Evolutionary conservation across 2,888 invertebrate species (phyloP), one percentile per base, ranked within the genome.

Genomic region (Harpalus rubripes): DNA sequence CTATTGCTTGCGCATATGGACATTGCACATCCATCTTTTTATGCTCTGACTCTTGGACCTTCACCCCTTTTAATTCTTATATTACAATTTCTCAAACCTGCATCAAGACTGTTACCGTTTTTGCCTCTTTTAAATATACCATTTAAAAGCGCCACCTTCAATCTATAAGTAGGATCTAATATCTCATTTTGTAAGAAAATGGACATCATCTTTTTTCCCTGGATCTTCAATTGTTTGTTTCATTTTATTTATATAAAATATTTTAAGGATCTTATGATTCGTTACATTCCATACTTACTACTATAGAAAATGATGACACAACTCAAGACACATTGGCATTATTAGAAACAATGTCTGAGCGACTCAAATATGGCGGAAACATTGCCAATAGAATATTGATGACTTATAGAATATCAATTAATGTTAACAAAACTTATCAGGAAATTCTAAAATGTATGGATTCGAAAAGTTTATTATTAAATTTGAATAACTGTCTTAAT

Each of bases 341-440:
- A 10, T 88, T 93, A 32, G 92, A 93, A 86, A 91, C 91, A 26
- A 90, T 93, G n/a, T 90, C 91, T 0, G 92, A 92, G 44, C 91
- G 92, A 86, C 88, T 94, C 0, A 91, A 91, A 65, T 91, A 92
- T 87, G 94, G 94, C 5, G 87, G 90, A 3, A 91, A 92, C 86
- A 90, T 93, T 85, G 94, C 92, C 1, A 91, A 92, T 39, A 92
- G 93, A 83, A 92, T 95, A 85, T 91, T 93, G 5, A 90, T 93
- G 87, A 92, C 92, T 52, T 94, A 93, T 87, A 90, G 93, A 78
- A 92, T 94, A 0, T 92, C 94, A 44, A 90, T 93, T 87, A 93
- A 93, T 86, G 89, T 94, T 78, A 93, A 93, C 85, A 92, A 92
- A 87, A 92, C 92, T 82, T 94, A 94, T 88, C 89, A 93, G 79